These are phyloP conservation scores for Sepiola atlantica DNA, from an alignment of 2,888 invertebrate species.

Conservation along the genomic window DNA sequence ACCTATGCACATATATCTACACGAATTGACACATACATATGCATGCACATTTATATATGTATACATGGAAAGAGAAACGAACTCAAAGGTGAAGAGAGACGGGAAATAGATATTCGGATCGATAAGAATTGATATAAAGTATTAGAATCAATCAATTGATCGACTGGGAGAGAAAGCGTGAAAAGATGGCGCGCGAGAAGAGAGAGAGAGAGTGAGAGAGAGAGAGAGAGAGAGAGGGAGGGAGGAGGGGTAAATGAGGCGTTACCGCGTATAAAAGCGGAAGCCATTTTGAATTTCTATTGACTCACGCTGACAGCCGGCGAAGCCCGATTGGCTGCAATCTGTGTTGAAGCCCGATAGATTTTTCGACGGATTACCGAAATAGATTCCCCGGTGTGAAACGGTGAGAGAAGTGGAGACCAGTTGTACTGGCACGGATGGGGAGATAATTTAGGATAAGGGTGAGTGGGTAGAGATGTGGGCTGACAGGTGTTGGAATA, in stretches of 20 bases:
- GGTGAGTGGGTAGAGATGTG: background rate
- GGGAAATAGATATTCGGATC: background rate
- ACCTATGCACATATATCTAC: too few relatives aligned
- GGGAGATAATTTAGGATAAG: background rate
- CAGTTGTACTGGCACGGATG: background rate
- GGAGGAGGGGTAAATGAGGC: background rate
- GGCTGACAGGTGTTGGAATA: background rate
- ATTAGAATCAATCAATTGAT: background rate
- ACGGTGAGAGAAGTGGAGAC: background rate
- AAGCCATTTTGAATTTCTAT: conserved; percentile 32
- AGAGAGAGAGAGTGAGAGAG: background rate
- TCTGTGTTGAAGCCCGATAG: conserved; percentile 32
- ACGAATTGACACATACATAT: background rate
- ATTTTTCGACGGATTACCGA: conserved; percentile 32
- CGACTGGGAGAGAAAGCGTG: background rate
- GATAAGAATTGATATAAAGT: background rate
- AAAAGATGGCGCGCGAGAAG: background rate
- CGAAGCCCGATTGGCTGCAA: conserved; percentile 11
- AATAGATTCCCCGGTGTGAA: conserved; percentile 23
- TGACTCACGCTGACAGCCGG: background rate
- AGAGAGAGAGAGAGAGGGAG: background rate
- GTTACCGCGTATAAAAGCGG: background rate
- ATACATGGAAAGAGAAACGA: background rate
- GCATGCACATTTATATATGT: background rate
- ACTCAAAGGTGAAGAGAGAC: background rate